phyloP scores from a whole-genome alignment of 2,888 invertebrate species.

The Balanococcus diminutus region DNA sequence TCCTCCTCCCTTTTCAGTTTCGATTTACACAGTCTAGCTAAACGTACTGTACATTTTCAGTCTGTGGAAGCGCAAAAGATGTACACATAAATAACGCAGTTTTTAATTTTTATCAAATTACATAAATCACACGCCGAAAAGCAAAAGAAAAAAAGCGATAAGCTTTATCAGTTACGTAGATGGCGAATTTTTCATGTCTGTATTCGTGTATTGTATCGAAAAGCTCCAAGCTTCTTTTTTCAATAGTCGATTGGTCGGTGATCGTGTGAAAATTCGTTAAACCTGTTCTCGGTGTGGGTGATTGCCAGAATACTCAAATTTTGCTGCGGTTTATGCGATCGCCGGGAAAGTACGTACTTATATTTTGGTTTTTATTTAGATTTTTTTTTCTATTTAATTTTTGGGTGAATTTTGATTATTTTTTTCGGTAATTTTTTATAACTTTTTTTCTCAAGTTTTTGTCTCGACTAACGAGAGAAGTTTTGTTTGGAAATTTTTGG shows the following conservation, averaged over 20 bases:
- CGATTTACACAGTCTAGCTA: not conserved
- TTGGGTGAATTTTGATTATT: not conserved
- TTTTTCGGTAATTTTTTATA: not conserved
- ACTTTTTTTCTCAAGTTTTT: not conserved
- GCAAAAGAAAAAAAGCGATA: not conserved
- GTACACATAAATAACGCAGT: not conserved
- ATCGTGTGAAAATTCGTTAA: constrained; percentile 5
- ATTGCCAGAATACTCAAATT: not conserved
- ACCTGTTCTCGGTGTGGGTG: not conserved
- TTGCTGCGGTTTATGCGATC: not conserved
- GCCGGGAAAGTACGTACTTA: constrained; percentile 22
- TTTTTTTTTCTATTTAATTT: not conserved
- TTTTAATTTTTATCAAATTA: not conserved
- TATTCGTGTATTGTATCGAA: not conserved
- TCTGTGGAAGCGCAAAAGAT: not conserved
- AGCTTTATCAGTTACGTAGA: constrained; percentile 4
- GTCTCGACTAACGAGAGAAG: not conserved
- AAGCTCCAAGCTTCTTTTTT: not conserved
- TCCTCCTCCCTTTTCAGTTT: no score
- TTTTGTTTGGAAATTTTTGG: not conserved
- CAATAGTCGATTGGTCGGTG: not conserved
- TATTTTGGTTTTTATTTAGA: not conserved
- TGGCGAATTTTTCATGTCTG: constrained; percentile 8
- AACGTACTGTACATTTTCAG: not conserved
- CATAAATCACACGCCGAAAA: constrained; percentile 4